Base-by-base conservation (phyloP, 2,888 invertebrate genomes). In the Diloba caeruleocephala region DNA sequence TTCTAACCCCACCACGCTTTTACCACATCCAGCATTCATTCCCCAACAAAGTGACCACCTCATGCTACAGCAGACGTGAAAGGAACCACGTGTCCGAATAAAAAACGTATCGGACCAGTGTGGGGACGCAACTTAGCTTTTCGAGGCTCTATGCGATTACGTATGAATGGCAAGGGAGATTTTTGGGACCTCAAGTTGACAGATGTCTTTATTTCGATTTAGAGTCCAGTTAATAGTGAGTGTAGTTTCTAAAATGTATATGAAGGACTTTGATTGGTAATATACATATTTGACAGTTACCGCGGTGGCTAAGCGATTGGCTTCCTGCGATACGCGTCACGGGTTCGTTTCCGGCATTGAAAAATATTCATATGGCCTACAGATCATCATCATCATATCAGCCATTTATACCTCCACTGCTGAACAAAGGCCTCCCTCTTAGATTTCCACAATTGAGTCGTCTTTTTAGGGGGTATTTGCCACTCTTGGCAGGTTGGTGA, bases 21-120 rank as follows among this genome's bases (percentile, higher is more conserved):
- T 29, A 42, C 15, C 76, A 33, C 67, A 76, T 84, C 83, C 48
- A 85, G 84, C 15, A 45, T 10, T 3, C 1, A 26, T 0, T 6
- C 8, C 62, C 65, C 83, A 85, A 56, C 85, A 88, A 89, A 90
- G 88, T 90, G 91, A 89, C 89, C 91, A 83, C 68, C 71, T 65
- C 79, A 84, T 85, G 89, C 74, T 79, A 70, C 77, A 74, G 66
- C 82, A 87, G 69, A 74, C 78, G 51, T 79, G 81, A 89, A 90
- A 85, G 73, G 86, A 76, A 58, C 74, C 75, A 78, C 76, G 67
- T 74, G 73, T 81, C 72, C 78, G 79, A 83, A 87, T 85, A 84
- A 85, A 83, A 82, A 80, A 60, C 65, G 60, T 65, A 73, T 77
- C 78, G 75, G 66, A 73, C 74, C 72, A 75, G 58, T 76, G 70